Evolutionary conservation across 2,888 invertebrate genomes (phyloP), one percentile per base, ranked within the genome.

Genomic region (Chironomus tentans): DNA sequence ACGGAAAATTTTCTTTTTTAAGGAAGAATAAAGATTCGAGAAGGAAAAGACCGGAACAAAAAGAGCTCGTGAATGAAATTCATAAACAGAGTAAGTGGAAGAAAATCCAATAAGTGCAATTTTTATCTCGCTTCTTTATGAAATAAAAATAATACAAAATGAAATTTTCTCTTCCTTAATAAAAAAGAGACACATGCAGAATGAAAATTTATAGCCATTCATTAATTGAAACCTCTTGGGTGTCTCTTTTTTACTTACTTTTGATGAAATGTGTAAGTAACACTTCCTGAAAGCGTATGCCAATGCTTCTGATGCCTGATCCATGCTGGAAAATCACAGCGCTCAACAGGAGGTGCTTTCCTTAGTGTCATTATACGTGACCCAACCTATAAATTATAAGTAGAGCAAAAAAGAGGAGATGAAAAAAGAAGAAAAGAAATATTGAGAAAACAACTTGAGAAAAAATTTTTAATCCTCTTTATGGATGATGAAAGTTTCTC

Each of bases 281-380:
- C 90, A 81, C 91, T 89, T 83, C 92, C 92, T 87, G 95, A 94
- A 81, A 95, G 86, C 69, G 94, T 93, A 85, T 95, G 94, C 95
- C 95, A 95, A 80, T 93, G 93, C 81, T 89, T 88, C 77, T 90
- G 90, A 81, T 90, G 91, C 78, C 93, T 92, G 85, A 95, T 88
- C 95, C 95, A 95, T 21, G 88, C 86, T 2, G 95, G 95, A 83
- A 94, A 95, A 82, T 92, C 91, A 84, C 95, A 95, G 85, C 84
- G 82, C 78, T 84, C 84, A 73, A 84, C 82, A 77, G 82, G 80
- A 13, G 84, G 83, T 76, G 84, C 83, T 78, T 83, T 84, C 47
- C 83, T 81, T 77, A 84, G 80, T 77, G 83, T 83, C 84, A 84
- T 84, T 77, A 84, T 84, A 77, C 84, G 82, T 70, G 84, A 84